Evolutionary conservation across 2,113 vertebrate species (phyloP).

Genomic region (Apaloderma vittatum): DNA sequence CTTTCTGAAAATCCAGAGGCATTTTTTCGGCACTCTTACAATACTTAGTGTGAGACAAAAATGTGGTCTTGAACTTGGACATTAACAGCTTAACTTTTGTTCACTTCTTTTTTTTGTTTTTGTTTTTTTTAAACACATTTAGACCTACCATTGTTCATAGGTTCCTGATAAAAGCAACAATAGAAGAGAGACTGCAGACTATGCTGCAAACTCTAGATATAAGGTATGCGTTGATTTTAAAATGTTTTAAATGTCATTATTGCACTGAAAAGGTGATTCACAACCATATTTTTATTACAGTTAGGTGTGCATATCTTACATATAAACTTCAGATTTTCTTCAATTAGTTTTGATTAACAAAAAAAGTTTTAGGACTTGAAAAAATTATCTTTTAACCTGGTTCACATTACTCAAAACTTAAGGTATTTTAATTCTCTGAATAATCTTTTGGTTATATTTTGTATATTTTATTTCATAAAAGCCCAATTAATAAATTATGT

Average conservation of each 20-base stretch:
- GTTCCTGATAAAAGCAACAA: slow-evolving; percentile 97
- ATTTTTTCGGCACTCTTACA: not conserved
- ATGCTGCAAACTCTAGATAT: slow-evolving; percentile 96
- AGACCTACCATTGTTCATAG: slow-evolving; percentile 97
- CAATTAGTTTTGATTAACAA: not conserved
- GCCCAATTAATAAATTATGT: not conserved
- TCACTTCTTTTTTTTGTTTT: slow-evolving; percentile 22
- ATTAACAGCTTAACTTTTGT: not conserved
- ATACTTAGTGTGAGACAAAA: not conserved
- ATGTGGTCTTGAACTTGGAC: not conserved
- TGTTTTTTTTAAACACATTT: slow-evolving; percentile 34
- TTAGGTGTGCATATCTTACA: not conserved
- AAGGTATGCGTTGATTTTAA: slow-evolving; percentile 76
- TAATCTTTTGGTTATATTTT: not conserved
- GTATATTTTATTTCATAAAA: not conserved
- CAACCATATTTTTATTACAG: not conserved
- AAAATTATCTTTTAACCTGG: not conserved
- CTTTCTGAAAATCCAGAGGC: not conserved
- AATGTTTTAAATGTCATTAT: not conserved
- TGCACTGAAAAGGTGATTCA: not conserved
- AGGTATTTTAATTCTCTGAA: not conserved
- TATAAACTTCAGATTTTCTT: not conserved
- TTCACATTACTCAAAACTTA: not conserved
- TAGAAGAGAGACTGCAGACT: slow-evolving; percentile 97
- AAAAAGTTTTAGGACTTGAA: not conserved